These are phyloP conservation scores for Schizothorax lantsangensis DNA, from an alignment of 2,797 vertebrate genomes.

Conservation along the genomic window DNA sequence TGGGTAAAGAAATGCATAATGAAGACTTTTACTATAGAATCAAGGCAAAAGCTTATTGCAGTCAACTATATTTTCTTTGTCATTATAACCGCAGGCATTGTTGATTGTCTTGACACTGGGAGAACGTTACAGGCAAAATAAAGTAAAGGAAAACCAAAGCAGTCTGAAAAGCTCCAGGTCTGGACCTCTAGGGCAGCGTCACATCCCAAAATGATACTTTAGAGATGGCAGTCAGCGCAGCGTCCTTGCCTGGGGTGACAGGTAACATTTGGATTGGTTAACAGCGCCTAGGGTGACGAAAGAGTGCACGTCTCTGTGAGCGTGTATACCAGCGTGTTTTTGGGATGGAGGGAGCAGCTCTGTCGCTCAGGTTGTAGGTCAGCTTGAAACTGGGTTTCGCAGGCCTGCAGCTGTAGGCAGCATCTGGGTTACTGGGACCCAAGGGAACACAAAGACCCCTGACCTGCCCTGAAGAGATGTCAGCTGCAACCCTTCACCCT, in stretches of 20 bases:
- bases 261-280: constrained; percentile 53
- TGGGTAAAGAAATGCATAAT: neutral
- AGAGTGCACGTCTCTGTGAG: constrained; percentile 24
- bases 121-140: constrained; percentile 23
- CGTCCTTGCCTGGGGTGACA: constrained; percentile 55
- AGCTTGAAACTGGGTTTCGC: constrained; percentile 13
- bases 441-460: neutral
- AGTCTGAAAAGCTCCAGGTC: constrained; percentile 11
- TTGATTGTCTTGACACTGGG: constrained; percentile 20
- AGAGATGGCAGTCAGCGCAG: constrained; percentile 24
- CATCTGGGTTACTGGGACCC: constrained; percentile 25
- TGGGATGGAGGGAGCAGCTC: neutral
- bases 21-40: neutral
- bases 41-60: neutral
- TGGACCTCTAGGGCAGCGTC: constrained; percentile 30
- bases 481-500: constrained; percentile 26
- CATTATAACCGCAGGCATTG: constrained; percentile 8
- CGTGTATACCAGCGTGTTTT: neutral
- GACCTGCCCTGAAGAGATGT: constrained; percentile 13
- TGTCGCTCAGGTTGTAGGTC: constrained; percentile 24
- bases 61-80: neutral
- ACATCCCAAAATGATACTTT: constrained; percentile 42
- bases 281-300: constrained; percentile 31
- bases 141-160: constrained; percentile 32
- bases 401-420: constrained; percentile 19